These are phyloP conservation scores for Catotricha subobsoleta DNA, from an alignment of 2,888 invertebrate species.

Conservation along the genomic window DNA sequence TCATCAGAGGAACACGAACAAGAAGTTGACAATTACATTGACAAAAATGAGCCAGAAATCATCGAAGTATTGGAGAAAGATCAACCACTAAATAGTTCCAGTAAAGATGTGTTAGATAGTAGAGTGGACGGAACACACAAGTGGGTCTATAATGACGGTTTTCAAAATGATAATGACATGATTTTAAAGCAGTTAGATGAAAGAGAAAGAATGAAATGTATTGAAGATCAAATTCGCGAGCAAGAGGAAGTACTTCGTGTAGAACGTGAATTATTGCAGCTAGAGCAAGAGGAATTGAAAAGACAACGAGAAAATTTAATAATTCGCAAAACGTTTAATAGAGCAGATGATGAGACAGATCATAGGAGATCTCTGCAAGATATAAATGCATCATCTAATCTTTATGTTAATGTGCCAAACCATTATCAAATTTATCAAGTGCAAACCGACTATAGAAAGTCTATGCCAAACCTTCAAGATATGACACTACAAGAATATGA, in stretches of 20 bases:
- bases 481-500: conserved; percentile 19
- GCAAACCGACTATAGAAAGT: conserved; percentile 35
- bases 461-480: conserved; percentile 39
- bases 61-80: conserved; percentile 44
- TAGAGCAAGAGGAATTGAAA: conserved; percentile 59
- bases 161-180: conserved; percentile 11
- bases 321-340: conserved; percentile 30
- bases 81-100: conserved; percentile 25
- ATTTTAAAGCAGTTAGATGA: conserved; percentile 18
- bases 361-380: conserved; percentile 45
- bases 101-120: conserved; percentile 1
- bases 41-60: conserved; percentile 44
- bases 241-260: conserved; percentile 60
- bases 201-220: conserved; percentile 39
- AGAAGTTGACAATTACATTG: conserved; percentile 39
- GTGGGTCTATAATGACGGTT: conserved; percentile 30
- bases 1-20: conserved; percentile 73
- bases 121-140: conserved; percentile 19
- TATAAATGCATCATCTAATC: conserved; percentile 29
- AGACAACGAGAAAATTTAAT: conserved; percentile 54
- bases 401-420: conserved; percentile 3
- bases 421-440: conserved; percentile 19
- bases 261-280: conserved; percentile 56
- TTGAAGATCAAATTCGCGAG: conserved; percentile 45
- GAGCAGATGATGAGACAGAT: conserved; percentile 13